Evolutionary conservation across 2,113 vertebrate species (phyloP).

Genomic region (Lanius collurio): DNA sequence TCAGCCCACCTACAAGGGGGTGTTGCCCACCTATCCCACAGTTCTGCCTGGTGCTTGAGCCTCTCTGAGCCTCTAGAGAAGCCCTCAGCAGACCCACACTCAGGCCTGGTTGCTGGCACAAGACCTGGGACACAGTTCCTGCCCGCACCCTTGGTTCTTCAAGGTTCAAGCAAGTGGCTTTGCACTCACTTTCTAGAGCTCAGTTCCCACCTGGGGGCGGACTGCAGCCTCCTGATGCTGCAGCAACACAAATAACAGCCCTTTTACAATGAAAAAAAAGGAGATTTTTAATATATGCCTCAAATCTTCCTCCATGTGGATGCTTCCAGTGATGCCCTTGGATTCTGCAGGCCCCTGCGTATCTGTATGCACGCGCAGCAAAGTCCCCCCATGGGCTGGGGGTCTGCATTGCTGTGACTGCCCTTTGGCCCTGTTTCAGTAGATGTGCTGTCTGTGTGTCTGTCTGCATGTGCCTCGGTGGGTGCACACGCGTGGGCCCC

Average conservation of each 20-base stretch:
- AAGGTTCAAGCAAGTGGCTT: not conserved
- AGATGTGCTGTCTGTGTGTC: not conserved
- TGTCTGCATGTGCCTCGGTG: not conserved
- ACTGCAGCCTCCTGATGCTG: not conserved
- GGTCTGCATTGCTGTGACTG: not conserved
- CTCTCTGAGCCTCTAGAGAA: not conserved
- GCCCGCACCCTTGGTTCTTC: not conserved
- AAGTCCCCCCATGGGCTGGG: not conserved
- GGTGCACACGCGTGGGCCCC: not conserved
- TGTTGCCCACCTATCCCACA: not conserved
- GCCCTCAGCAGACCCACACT: not conserved
- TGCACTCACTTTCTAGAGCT: not conserved
- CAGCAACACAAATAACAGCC: not conserved
- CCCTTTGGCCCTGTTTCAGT: not conserved
- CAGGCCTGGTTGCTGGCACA: not conserved
- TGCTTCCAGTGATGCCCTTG: not conserved
- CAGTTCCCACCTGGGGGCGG: not conserved
- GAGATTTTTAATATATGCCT: not conserved
- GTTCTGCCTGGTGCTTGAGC: not conserved
- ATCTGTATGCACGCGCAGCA: accelerated
- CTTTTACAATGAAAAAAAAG: not conserved
- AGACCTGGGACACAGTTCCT: not conserved
- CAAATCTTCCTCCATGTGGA: not conserved
- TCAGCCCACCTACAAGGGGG: accelerated
- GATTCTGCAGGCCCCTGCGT: not conserved